A percentile compares a stretch with the other conserved stretches of the same genome.
Conservation (phyloP, 2,888 invertebrate species). For the Microchrysa polita region DNA sequence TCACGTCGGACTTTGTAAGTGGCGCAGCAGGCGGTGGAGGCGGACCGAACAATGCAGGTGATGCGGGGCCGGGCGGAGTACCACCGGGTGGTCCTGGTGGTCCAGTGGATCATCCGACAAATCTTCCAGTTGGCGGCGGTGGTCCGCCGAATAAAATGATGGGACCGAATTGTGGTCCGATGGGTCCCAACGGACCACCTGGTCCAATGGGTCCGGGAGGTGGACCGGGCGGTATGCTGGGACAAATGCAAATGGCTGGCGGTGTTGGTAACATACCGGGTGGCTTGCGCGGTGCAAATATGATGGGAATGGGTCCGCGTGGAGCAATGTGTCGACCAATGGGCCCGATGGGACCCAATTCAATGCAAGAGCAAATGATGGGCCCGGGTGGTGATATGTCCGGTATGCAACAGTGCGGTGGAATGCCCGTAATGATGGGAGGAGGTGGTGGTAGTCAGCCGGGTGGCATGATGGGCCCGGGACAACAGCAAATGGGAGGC, state of each 20-base stretch:
- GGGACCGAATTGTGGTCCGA: not conserved
- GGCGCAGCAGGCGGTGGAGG: not conserved
- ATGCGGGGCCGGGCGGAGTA: not conserved
- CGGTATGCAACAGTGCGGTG: slow-evolving; percentile 43
- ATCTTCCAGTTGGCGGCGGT: not conserved
- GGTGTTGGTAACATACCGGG: slow-evolving; percentile 29
- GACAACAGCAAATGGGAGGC: slow-evolving; percentile 32
- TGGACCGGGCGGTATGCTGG: slow-evolving; percentile 41
- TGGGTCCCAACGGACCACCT: not conserved
- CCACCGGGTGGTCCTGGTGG: too few species aligned
- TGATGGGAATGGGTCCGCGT: slow-evolving; percentile 64
- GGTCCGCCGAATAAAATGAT: not conserved
- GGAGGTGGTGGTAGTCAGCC: slow-evolving; percentile 16
- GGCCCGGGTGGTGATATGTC: slow-evolving; percentile 25
- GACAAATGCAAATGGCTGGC: slow-evolving; percentile 43
- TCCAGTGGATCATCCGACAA: not conserved
- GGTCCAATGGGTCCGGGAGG: slow-evolving; percentile 23
- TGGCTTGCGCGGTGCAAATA: slow-evolving; percentile 55
- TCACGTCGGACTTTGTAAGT: slow-evolving; percentile 52
- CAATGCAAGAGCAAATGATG: slow-evolving; percentile 45
- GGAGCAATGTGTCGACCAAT: slow-evolving; percentile 59
- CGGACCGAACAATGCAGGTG: slow-evolving; percentile 21
- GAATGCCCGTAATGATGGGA: slow-evolving; percentile 49
- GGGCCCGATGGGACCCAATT: slow-evolving; percentile 44
- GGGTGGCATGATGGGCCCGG: slow-evolving; percentile 45